Conservation (phyloP, 2,888 invertebrate species). For the Coecobrya sp. region DNA sequence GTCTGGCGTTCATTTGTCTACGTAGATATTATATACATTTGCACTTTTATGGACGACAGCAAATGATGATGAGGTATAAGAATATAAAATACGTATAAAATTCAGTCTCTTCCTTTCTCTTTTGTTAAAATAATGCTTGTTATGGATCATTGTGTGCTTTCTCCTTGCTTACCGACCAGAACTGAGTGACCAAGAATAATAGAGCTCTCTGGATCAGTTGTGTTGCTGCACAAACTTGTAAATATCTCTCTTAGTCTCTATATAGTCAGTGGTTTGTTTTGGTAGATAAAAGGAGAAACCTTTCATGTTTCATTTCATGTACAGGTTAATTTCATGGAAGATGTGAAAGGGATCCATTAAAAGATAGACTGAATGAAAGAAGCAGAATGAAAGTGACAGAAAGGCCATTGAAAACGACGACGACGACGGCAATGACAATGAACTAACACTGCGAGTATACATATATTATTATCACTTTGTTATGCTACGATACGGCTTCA, state of each 20-base stretch:
- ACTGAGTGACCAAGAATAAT: constrained; percentile 55
- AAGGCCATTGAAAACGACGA: constrained; percentile 31
- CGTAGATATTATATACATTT: not conserved
- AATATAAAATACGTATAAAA: not conserved
- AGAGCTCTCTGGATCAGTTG: not conserved
- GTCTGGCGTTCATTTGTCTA: not conserved
- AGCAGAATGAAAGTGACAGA: not conserved
- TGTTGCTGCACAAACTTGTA: not conserved
- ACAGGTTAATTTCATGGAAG: constrained; percentile 62
- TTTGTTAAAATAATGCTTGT: constrained; percentile 52
- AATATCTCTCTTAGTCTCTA: constrained; percentile 29
- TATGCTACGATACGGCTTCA: not conserved
- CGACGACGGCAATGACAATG: constrained; percentile 60
- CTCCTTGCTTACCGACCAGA: constrained; percentile 42
- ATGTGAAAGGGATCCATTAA: constrained; percentile 58
- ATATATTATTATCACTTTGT: not conserved
- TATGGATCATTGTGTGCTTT: constrained; percentile 60
- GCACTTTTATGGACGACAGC: not conserved
- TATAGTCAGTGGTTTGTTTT: constrained; percentile 48
- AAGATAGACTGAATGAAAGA: not conserved
- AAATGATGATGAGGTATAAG: not conserved
- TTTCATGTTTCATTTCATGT: constrained; percentile 46
- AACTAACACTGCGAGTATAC: not conserved
- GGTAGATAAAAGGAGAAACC: constrained; percentile 54
- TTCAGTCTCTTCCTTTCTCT: not conserved